Percentiles rank a stretch among this genome's conserved stretches.
Conservation (phyloP, 2,797 vertebrate species). For the Enteromius trimaculatus region DNA sequence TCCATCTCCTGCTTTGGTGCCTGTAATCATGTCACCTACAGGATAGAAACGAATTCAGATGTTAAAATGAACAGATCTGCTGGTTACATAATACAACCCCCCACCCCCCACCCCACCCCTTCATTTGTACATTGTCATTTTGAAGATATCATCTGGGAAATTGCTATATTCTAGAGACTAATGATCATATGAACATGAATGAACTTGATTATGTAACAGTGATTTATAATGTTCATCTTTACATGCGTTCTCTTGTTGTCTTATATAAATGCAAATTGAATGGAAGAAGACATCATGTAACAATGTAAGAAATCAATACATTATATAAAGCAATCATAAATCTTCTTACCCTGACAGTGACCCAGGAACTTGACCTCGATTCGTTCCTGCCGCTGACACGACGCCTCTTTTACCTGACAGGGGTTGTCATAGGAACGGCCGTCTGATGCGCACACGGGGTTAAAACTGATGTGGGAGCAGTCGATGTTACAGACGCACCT, state of each 20-base stretch:
- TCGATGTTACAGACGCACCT: slow-evolving; percentile 99
- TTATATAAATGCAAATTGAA: slow-evolving; percentile 23
- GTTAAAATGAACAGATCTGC: slow-evolving; percentile 22
- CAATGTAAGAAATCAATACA: not conserved
- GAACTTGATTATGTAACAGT: slow-evolving; percentile 22
- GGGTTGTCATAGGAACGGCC: slow-evolving; percentile 99
- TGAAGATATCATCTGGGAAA: slow-evolving; percentile 1
- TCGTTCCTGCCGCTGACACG: slow-evolving; percentile 98
- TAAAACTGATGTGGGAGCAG: slow-evolving; percentile 99
- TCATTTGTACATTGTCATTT: slow-evolving; percentile 34
- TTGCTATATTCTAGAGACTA: slow-evolving; percentile 8
- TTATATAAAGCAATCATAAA: slow-evolving; percentile 15
- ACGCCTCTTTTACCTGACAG: slow-evolving; percentile 99
- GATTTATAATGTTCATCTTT: slow-evolving; percentile 26
- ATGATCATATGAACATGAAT: slow-evolving; percentile 19
- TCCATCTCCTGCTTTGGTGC: slow-evolving; percentile 89
- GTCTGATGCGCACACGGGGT: slow-evolving; percentile 98
- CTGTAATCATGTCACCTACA: slow-evolving; percentile 88
- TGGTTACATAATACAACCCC: slow-evolving; percentile 33
- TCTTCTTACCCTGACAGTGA: slow-evolving; percentile 94
- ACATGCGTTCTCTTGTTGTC: slow-evolving; percentile 18
- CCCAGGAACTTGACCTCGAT: slow-evolving; percentile 99
- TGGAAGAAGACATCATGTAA: slow-evolving; percentile 1
- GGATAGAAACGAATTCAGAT: slow-evolving; percentile 32
- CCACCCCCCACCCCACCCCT: not conserved